Base-by-base conservation (phyloP, 2,113 vertebrate species). In the Ceuthmochares aereus region DNA sequence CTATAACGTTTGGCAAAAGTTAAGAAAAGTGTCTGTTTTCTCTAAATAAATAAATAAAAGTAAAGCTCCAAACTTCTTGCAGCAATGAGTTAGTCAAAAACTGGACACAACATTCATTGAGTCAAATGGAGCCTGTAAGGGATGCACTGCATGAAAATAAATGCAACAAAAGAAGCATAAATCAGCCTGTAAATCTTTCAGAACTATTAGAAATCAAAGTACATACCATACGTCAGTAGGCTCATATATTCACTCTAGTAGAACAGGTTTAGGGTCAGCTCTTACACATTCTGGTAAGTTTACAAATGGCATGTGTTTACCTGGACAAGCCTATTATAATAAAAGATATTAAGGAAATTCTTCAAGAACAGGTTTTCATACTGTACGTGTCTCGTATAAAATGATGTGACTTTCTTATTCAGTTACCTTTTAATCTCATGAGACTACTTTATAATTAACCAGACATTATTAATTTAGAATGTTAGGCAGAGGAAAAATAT, bases 201-300 rank as follows among this genome's bases (percentile, higher is more conserved):
- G 69, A 81, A 75, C 40, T 78, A 78, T 47, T 43, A 92, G 60
- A 93, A 96, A 93, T 87, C 59, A 87, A 87, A 87, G 37, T 59
- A 42, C 52, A 66, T 49, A 79, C 66, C 66, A 25, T 70, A 80
- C 78, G 40, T 92, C 89, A 72, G 70, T 58, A 69, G 42, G 84
- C 56, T 51, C 54, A 21, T 72, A 29, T 56, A 80, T 79, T 90
- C 89, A 73, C 47, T 78, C 74, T 60, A 87, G 83, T 8, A 56
- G 63, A 70, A 54, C 43, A 78, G 73, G 59, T 72, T 74, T 77
- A 86, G 80, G 60, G 83, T 69, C 90, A 78, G 62, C 12, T 40
- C 40, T 40, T 43, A 85, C 64, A 77, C 59, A 37, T 83, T 89
- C 74, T 76, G 59, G 30, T 21, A 77, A 54, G 42, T 84, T 87